Percentiles rank a stretch among this genome's conserved stretches.
Conservation (phyloP, 1,140 invertebrate genomes). For the Drosophila rufa region DNA sequence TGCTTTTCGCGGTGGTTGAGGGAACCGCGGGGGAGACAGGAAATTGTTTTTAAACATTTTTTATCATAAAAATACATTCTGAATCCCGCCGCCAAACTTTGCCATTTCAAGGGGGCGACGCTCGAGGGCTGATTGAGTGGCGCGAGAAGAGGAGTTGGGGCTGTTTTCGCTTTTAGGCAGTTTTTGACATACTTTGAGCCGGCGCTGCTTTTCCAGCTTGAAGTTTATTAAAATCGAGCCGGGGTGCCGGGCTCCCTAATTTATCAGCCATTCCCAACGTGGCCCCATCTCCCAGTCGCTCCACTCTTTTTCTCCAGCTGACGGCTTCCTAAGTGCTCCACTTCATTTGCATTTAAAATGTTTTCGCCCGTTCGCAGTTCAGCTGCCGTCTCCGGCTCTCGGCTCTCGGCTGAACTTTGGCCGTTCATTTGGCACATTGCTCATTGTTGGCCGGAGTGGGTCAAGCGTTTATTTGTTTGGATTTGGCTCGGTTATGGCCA, state of each 20-base stretch:
- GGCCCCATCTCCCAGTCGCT: neutral
- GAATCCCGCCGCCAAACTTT: constrained; percentile 69
- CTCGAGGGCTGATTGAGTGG: constrained; percentile 16
- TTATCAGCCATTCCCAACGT: constrained; percentile 57
- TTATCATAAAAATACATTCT: constrained; percentile 64
- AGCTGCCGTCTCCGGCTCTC: neutral
- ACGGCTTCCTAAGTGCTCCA: constrained; percentile 71
- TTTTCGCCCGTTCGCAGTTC: constrained; percentile 55
- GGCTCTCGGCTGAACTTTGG: constrained; percentile 56
- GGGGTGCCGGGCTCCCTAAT: constrained; percentile 50
- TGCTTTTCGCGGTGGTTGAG: neutral
- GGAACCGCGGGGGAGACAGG: constrained; percentile 13
- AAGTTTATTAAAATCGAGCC: constrained; percentile 73
- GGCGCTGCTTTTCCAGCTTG: constrained; percentile 20
- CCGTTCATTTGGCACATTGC: constrained; percentile 81
- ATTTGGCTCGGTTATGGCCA: constrained; percentile 38
- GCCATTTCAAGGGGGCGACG: constrained; percentile 52
- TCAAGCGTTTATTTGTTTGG: constrained; percentile 58
- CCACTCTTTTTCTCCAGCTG: constrained; percentile 53
- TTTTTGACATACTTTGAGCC: constrained; percentile 54
- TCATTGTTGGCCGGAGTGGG: constrained; percentile 71
- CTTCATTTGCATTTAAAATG: constrained; percentile 83
- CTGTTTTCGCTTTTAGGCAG: constrained; percentile 46
- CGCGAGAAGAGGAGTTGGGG: neutral
- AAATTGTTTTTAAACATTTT: constrained; percentile 74